These are phyloP conservation scores for Microtus ochrogaster DNA, from an alignment of 2,113 vertebrate genomes.

Conservation along the genomic window DNA sequence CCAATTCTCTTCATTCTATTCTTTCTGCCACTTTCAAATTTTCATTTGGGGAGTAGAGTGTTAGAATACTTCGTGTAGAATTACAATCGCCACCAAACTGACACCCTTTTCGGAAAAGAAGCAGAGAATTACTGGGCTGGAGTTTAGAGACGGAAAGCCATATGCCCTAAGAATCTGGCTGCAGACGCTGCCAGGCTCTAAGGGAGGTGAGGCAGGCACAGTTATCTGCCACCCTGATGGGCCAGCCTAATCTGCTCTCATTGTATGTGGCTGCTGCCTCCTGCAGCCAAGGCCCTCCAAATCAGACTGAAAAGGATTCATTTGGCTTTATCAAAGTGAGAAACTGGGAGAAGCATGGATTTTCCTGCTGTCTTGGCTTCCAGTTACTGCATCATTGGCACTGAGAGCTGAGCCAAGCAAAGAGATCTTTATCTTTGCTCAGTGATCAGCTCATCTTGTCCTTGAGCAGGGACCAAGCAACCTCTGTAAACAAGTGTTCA, in stretches of 20 bases:
- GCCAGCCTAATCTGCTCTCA: conserved; percentile 2
- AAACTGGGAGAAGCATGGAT: neutral
- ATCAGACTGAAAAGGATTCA: conserved; percentile 2
- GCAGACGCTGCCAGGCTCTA: neutral
- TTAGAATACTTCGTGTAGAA: neutral
- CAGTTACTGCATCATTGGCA: neutral
- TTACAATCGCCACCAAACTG: neutral
- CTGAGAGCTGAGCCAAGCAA: conserved; percentile 29
- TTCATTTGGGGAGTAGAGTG: neutral
- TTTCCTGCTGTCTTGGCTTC: conserved; percentile 21
- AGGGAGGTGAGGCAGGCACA: neutral
- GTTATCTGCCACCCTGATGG: neutral
- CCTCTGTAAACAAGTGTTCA: neutral
- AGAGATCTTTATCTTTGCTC: conserved; percentile 62
- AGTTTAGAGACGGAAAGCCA: neutral
- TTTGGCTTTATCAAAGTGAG: conserved; percentile 30
- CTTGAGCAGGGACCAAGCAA: neutral
- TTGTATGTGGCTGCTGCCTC: neutral
- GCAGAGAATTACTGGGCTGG: neutral
- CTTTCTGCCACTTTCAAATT: conserved; percentile 9
- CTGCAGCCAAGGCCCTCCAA: neutral
- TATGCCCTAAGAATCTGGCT: conserved; percentile 1
- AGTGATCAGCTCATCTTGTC: conserved; percentile 1
- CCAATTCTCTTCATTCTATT: neutral
- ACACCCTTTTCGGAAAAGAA: neutral